Evolutionary conservation across 2,888 invertebrate species (phyloP), one percentile per base, ranked within the genome.

Genomic region (Piscicola geometra): DNA sequence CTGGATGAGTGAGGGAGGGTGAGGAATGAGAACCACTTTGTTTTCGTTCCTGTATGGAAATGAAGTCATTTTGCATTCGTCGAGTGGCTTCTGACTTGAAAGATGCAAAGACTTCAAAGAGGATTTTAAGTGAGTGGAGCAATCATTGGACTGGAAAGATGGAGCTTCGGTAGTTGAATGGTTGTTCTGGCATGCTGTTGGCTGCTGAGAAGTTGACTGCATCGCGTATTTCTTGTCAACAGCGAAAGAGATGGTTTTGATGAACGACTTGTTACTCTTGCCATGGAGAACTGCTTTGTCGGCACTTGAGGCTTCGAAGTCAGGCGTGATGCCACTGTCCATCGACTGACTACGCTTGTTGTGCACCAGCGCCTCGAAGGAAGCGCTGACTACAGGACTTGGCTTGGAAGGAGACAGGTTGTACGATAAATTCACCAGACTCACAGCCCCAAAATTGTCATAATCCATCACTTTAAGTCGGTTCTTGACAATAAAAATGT

Each of bases 251-350:
- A 56, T 56, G n/a, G 60, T 56, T 56, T 56, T 56, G 25, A 56
- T 56, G 15, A 9, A 41, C 15, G 41, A 41, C 15, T 41, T 41
- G 60, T 18, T 3, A n/a, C n/a, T 56, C 35, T 73, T 73, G 25
- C 60, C 25, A 33, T 73, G 60, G 3, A 35, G n/a, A 12, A 32
- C 33, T 32, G 73, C 33, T 32, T 50, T 64, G 12, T 64, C 73
- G 33, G n/a, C 21, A 21, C 64, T 36, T 25, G 28, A 35, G 52
- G 28, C n/a, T 28, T 78, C 78, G 36, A 73, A 60, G 30, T 78
- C 78, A 1, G 76, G 47, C 28, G 75, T 72, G 32, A 77, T 79
- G 12, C 78, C 78, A 36, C 78, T 78, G 70, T 78, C 78, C 25
- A 74, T 77, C 0, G 78, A 78, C 50, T 77, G 76, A 47, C 76